Evolutionary conservation across 1,140 invertebrate species (phyloP).

Genomic region (Maniola jurtina): DNA sequence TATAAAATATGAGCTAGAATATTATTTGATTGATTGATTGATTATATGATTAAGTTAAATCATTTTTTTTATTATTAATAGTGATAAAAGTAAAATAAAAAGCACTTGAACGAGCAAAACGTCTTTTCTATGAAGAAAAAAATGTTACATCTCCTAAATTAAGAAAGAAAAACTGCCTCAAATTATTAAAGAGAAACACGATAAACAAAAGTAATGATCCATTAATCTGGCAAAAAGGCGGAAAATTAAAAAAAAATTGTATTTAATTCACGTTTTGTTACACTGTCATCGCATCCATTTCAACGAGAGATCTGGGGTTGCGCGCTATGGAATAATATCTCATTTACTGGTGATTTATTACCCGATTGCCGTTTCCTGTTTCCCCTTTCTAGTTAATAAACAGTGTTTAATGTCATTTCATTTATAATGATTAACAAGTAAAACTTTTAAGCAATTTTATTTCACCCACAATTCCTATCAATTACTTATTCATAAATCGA

Average conservation of each 20-base stretch:
- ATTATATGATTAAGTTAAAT: too few species aligned
- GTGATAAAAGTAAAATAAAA: not conserved
- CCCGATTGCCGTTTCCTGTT: constrained; percentile 47
- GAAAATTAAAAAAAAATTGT: constrained; percentile 38
- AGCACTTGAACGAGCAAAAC: not conserved
- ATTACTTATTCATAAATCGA: too few species aligned
- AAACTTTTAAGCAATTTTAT: too few species aligned
- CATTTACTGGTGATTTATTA: constrained; percentile 66
- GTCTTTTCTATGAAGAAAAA: constrained; percentile 14
- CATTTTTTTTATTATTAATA: too few species aligned
- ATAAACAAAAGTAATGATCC: constrained; percentile 38
- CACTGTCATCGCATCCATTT: constrained; percentile 57
- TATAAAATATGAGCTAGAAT: too few species aligned
- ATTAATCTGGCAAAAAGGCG: constrained; percentile 35
- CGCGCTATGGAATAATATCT: constrained; percentile 55
- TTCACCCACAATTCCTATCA: too few species aligned
- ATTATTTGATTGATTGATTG: too few species aligned
- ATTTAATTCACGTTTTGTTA: constrained; percentile 56
- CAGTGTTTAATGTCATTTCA: constrained; percentile 34
- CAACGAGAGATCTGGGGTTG: constrained; percentile 44
- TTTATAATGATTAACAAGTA: constrained; percentile 24
- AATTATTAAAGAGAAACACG: constrained; percentile 26
- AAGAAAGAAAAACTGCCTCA: constrained; percentile 24
- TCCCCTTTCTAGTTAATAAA: constrained; percentile 35
- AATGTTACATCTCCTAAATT: constrained; percentile 4